phyloP scores from a whole-genome alignment of 2,888 invertebrate species.

The Siphlonurus alternatus region DNA sequence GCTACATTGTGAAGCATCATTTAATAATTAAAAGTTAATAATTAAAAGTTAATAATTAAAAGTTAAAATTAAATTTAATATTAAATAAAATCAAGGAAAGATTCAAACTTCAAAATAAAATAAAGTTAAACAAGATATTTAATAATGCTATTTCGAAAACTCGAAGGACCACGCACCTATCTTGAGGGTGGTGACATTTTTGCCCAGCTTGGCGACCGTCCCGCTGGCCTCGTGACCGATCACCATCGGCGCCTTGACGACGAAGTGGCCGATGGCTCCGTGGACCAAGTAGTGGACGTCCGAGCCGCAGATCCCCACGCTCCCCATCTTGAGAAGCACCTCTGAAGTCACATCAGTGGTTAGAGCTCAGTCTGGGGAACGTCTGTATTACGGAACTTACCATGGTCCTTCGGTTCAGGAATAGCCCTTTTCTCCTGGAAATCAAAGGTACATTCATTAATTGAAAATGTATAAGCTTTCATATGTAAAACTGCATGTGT shows the following conservation, averaged over 20 bases:
- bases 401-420: conserved; percentile 57
- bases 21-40: background rate
- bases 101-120: too few relatives aligned
- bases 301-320: conserved; percentile 89
- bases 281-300: conserved; percentile 84
- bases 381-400: conserved; percentile 31
- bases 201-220: conserved; percentile 56
- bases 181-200: conserved; percentile 32
- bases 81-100: background rate
- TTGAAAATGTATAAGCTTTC: too few relatives aligned
- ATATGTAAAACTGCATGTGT: too few relatives aligned
- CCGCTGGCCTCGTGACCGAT: conserved; percentile 90
- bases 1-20: background rate
- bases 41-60: background rate
- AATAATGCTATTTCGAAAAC: too few relatives aligned
- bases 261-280: conserved; percentile 74
- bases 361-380: background rate
- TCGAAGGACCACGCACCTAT: too few relatives aligned
- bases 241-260: conserved; percentile 76
- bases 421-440: conserved; percentile 69
- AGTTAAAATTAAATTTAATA: background rate
- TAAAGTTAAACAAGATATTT: too few relatives aligned
- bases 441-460: conserved; percentile 19
- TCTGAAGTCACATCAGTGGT: conserved; percentile 35
- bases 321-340: conserved; percentile 73